Evolutionary conservation across 1,140 invertebrate genomes (phyloP), one percentile per base, ranked within the genome.

Genomic region (Macrostomum lignano): DNA sequence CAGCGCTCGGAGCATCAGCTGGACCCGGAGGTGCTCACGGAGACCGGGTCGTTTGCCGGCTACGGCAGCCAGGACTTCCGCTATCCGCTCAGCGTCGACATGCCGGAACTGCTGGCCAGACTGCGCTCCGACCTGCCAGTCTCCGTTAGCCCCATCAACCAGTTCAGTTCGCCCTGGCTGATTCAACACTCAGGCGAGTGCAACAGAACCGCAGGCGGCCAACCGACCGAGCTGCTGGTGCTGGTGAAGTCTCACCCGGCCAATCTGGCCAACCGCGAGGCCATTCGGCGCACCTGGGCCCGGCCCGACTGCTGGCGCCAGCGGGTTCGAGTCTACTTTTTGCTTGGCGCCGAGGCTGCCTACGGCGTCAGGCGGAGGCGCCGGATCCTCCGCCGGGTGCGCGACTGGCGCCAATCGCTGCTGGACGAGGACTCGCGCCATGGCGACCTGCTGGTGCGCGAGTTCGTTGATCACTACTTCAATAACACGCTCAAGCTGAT

Each of bases 401-500:
- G n/a, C n/a, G 61, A 67, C 35, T 65, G 67, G 48, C n/a, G n/a
- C n/a, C n/a, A n/a, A n/a, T n/a, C n/a, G n/a, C n/a, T n/a, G n/a
- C n/a, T n/a, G n/a, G n/a, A n/a, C n/a, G n/a, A n/a, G n/a, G n/a
- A n/a, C n/a, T n/a, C n/a, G n/a, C n/a, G n/a, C n/a, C n/a, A n/a
- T n/a, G 63, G 66, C 13, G 79, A 86, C 52, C 71, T 86, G 15
- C 59, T 86, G 26, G 73, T 77, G 53, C 67, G 66, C 7, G 64
- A 75, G 46, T 82, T 81, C 46, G 28, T 45, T 14, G 78, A 88
- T 46, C 56, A 60, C 17, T 86, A 86, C 51, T 84, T 67, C 44
- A 86, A 86, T 47, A 86, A 82, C 47, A 84, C 79, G 0, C 68
- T 77, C n/a, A 86, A 86, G 61, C 79, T 75, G 0, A 74, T 84